Evolutionary conservation across 1,140 invertebrate species (phyloP), one percentile per base, ranked within the genome.

Genomic region (Xylocopa sonorina): DNA sequence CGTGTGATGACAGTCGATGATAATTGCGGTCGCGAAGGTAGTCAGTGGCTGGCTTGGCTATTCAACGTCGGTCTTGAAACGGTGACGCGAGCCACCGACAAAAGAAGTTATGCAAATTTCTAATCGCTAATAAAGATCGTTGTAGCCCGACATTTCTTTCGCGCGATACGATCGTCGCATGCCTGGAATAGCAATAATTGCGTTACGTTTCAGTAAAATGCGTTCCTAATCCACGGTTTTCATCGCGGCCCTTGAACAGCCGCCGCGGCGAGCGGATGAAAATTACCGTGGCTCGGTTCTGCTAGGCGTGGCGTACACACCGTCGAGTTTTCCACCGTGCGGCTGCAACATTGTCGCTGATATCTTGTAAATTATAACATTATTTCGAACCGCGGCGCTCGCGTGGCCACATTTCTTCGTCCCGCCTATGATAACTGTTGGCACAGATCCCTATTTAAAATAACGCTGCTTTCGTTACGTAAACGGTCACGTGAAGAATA

Each of bases 191-290:
- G 60, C 43, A 78, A 78, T 62, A 78, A 71, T 69, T 78, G 66
- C 75, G 67, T 78, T 60, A 50, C 75, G 24, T 71, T 71, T 71
- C 75, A 43, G 43, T 71, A 78, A 78, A 78, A 78, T 71, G 75
- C 67, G 75, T 78, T 71, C 43, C 67, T 71, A 78, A 78, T 78
- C 75, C n/a, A 51, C 4, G 55, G 43, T 78, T 78, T 71, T 71
- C 75, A 78, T 78, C 75, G 75, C 32, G 18, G 7, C 34, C n/a
- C 10, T 48, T 58, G 43, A 78, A 43, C 58, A 41, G 55, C 66
- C 43, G 50, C 51, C 53, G 24, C 43, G 50, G 64, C 53, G 24
- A 43, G 43, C 16, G 21, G 16, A 50, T 21, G 18, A 14, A 71
- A 71, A 60, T 62, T 50, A 62, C 55, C 4, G 18, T 0, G n/a